Evolutionary conservation across 2,888 invertebrate species (phyloP).

Genomic region (Caradrina kadenii): DNA sequence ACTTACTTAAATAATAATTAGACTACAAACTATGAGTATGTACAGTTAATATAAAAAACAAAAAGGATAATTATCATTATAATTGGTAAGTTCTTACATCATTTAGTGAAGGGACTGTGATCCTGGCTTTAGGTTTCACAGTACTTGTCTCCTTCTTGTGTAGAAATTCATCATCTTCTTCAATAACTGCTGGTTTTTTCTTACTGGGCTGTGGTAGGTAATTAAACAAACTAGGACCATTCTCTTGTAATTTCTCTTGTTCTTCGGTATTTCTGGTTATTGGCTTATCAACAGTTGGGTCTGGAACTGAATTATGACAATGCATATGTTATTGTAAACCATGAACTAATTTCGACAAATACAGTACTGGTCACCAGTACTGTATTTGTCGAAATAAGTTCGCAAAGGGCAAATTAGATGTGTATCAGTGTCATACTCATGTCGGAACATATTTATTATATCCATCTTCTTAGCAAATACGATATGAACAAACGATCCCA

Average conservation of each 20-base stretch:
- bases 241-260: slow-evolving; percentile 32
- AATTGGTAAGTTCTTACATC: slow-evolving; percentile 84
- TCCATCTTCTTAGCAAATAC: background rate
- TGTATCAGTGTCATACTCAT: background rate
- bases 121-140: slow-evolving; percentile 90
- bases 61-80: too few species aligned
- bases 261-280: slow-evolving; percentile 10
- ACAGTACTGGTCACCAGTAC: background rate
- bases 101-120: slow-evolving; percentile 92
- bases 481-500: background rate
- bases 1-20: too few species aligned
- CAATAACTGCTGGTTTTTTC: slow-evolving; percentile 77
- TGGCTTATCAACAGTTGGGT: slow-evolving; percentile 41
- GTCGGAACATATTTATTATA: too few species aligned
- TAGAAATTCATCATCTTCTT: slow-evolving; percentile 92
- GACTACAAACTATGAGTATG: too few species aligned
- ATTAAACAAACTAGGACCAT: slow-evolving; percentile 75
- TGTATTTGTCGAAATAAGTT: too few species aligned
- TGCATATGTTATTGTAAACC: background rate
- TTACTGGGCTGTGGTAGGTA: slow-evolving; percentile 88
- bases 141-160: slow-evolving; percentile 88
- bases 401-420: background rate
- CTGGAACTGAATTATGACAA: slow-evolving; percentile 15
- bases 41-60: too few species aligned
- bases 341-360: background rate